Base-by-base conservation (phyloP, 1,140 invertebrate genomes). In the Brachionus angularis region DNA sequence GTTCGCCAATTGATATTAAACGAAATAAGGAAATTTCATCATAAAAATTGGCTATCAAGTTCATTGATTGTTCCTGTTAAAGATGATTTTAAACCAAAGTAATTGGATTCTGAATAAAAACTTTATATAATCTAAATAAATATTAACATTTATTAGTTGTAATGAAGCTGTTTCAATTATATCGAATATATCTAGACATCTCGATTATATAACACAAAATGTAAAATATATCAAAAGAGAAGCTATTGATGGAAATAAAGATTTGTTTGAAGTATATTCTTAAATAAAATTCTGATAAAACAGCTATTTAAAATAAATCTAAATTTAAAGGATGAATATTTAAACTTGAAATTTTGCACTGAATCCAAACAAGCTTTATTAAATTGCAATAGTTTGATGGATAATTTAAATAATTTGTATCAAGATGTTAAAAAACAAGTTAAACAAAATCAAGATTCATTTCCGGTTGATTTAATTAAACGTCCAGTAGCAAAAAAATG, bases 131-230 rank as follows among this genome's bases (percentile, higher is more conserved):
- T 14, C 10, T 14, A 23, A 42, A 58, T 39, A 25, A 25, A 5
- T 39, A 33, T 25, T 12, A n/a, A n/a, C 3, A 50, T 50, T 58
- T 36, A 18, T 25, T 39, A 58, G 53, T 12, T 36, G 53, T 58
- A 36, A 58, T 39, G 53, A 58, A 16, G 53, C 53, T 5, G 16
- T 58, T 14, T 25, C 53, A 4, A 58, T 58, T 36, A 39, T 58
- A 25, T 58, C 33, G 1, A 58, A 58, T 21, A 58, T 58, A 14
- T 47, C 62, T 21, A 5, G 62, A 67, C 47, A 47, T 67, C 10
- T 67, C 12, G 42, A 50, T 47, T 67, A 47, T 67, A n/a, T 67
- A 1, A 67, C 31, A 5, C 42, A 67, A 47, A 67, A 67, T 67
- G 21, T 58, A 16, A 58, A 39, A 39, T 58, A 42, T 58, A 14